Base-by-base conservation (phyloP, 2,797 vertebrate species). In the Streptopelia turtur region DNA sequence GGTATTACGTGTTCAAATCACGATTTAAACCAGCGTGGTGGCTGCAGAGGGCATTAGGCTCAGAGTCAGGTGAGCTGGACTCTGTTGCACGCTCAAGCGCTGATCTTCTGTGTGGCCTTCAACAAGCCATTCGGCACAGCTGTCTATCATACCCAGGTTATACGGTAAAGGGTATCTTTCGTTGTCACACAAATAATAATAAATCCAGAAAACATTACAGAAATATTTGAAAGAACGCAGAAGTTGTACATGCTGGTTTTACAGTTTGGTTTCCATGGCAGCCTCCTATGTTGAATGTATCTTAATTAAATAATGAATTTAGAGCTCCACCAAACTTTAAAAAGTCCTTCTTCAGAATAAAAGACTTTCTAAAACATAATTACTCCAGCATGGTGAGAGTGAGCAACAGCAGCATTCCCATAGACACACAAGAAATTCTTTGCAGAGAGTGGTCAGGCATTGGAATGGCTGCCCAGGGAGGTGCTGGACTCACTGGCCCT, bases 51-150 rank as follows among this genome's bases (percentile, higher is more conserved):
- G 47, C 21, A 35, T 4, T 25, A 47, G 33, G 56, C 53, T 71
- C 41, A 37, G 22, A 24, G 20, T 30, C 52, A 64, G n/a, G 27
- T 75, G 33, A 65, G 30, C 16, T 2, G 1, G 35, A 33, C 65
- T 30, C 50, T n/a, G 64, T 6, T 0, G 0, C 0, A 0, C 23
- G 31, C 11, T 64, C 53, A 33, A 9, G 37, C 0, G 0, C 2
- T 41, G 56, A 89, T 35, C 61, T 70, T 71, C 55, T 9, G 1
- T 6, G 35, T 10, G 52, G 63, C 49, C 60, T 57, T 87, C 72
- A 87, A 55, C 24, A 43, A 64, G 27, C 30, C 5, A 2, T 24
- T 1, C 74, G 24, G 52, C 49, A 64, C 47, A 79, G 39, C 35
- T 63, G 55, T 18, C 77, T 69, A 45, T 37, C 45, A 41, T 16